Evolutionary conservation across 2,797 vertebrate genomes (phyloP), one percentile per base, ranked within the genome.

Genomic region (Allobates femoralis): DNA sequence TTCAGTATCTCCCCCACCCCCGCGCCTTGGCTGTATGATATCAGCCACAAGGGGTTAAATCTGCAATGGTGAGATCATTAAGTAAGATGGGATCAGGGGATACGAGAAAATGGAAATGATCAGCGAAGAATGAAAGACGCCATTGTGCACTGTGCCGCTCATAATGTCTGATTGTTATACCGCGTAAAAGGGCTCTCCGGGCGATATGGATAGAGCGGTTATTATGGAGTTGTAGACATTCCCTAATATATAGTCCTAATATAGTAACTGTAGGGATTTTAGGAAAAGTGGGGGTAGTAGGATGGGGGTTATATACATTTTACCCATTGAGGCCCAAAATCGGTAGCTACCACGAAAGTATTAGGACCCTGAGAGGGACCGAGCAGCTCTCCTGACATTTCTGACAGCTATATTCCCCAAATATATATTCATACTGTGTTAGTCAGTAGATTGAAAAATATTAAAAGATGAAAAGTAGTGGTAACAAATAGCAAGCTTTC

Each of bases 1-100:
- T 41, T 21, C n/a, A n/a, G 8, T 21, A 23, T 46, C 7, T 23
- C 60, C 32, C 76, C 51, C 4, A 60, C 41, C 41, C 11, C 41
- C 11, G 41, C 41, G 7, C 41, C 41, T 46, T 1, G 41, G 23
- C 6, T 56, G 19, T 74, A 46, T 41, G 34, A 56, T 83, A 50
- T 77, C 73, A 16, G 53, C 30, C 21, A 73, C 37, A 73, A 82
- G 4, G 71, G 60, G 80, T 86, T 86, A 67, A 83, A 67, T 77
- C 50, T n/a, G 26, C 41, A 28, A 77, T 86, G 37, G 89, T 95
- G 92, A 95, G 90, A 90, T 94, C 92, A 94, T 92, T 78, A 89
- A 89, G 84, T 30, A 55, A 73, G 83, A 64, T 77, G 30, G 2
- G 80, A 62, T 46, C 21, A 41, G 37, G 78, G 85, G 78, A 18